Percentiles rank a stretch among this genome's conserved stretches.
These are phyloP conservation scores for Dendroctonus valens DNA, from an alignment of 1,140 invertebrate species.

Conservation along the genomic window DNA sequence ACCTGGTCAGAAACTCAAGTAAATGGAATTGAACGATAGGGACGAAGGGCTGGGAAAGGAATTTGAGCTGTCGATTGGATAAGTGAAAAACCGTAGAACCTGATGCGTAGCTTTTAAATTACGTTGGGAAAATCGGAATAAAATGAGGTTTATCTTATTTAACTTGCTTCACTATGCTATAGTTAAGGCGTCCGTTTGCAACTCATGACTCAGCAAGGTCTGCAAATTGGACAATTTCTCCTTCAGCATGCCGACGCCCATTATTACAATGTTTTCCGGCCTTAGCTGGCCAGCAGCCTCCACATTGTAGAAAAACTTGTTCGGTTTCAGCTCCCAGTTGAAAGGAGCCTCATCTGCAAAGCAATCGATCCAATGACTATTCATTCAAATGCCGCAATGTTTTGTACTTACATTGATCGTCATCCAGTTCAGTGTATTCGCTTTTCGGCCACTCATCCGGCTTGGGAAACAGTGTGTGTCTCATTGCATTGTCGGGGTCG, in stretches of 20 bases:
- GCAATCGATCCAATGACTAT: not conserved
- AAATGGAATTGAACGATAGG: too few relatives aligned
- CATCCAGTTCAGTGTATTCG: slow-evolving; percentile 91
- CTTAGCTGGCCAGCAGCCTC: slow-evolving; percentile 92
- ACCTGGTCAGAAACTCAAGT: too few relatives aligned
- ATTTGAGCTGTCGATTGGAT: not conserved
- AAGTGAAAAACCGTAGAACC: too few relatives aligned
- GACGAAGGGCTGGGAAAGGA: too few relatives aligned
- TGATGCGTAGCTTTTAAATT: too few relatives aligned
- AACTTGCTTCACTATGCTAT: slow-evolving; percentile 49
- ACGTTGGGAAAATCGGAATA: too few relatives aligned
- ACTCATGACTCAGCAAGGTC: slow-evolving; percentile 86
- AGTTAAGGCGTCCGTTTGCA: slow-evolving; percentile 77
- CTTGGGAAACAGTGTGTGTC: slow-evolving; percentile 95
- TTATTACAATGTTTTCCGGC: slow-evolving; percentile 96
- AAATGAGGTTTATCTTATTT: too few relatives aligned
- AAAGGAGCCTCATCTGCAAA: slow-evolving; percentile 83
- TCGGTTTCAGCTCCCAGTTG: slow-evolving; percentile 91
- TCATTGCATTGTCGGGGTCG: slow-evolving; percentile 97
- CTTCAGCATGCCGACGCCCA: slow-evolving; percentile 89
- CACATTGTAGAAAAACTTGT: slow-evolving; percentile 97
- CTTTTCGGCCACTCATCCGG: slow-evolving; percentile 99
- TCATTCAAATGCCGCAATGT: not conserved
- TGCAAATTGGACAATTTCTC: slow-evolving; percentile 96
- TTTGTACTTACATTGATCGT: slow-evolving; percentile 79